Conservation (phyloP, 1,140 invertebrate species). For the Scaptomyza montana region DNA sequence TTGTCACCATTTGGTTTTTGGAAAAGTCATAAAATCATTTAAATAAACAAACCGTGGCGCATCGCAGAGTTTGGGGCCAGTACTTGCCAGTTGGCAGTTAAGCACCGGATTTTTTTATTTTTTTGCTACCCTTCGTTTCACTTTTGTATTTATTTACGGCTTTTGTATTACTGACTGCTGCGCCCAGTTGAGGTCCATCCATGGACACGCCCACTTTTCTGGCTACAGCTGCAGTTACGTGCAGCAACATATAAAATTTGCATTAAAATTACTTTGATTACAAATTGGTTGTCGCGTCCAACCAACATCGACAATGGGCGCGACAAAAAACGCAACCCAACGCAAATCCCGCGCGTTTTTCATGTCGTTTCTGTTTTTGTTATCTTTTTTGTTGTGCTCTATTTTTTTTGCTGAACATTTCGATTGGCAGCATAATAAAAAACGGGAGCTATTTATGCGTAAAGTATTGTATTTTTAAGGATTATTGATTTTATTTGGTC, state of each 20-base stretch:
- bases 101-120: conserved; percentile 31
- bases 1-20: conserved; percentile 74
- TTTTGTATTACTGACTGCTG: conserved; percentile 47
- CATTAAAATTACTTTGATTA: conserved; percentile 82
- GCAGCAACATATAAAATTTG: conserved; percentile 77
- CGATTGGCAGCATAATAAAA: conserved; percentile 44
- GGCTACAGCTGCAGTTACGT: conserved; percentile 52
- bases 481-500: conserved; percentile 72
- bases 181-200: conserved; percentile 3
- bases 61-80: neutral
- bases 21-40: conserved; percentile 77
- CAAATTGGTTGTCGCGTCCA: conserved; percentile 65
- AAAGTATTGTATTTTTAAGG: conserved; percentile 76
- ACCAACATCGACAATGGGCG: conserved; percentile 4
- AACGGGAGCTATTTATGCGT: conserved; percentile 57
- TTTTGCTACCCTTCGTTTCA: conserved; percentile 35
- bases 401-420: conserved; percentile 6
- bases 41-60: conserved; percentile 61
- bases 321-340: conserved; percentile 11
- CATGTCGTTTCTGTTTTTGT: conserved; percentile 12
- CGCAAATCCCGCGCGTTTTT: conserved; percentile 51
- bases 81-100: conserved; percentile 28
- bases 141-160: conserved; percentile 60
- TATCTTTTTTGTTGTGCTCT: conserved; percentile 1
- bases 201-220: conserved; percentile 20